Evolutionary conservation across 2,113 vertebrate genomes (phyloP).

Genomic region (Tyto alba): DNA sequence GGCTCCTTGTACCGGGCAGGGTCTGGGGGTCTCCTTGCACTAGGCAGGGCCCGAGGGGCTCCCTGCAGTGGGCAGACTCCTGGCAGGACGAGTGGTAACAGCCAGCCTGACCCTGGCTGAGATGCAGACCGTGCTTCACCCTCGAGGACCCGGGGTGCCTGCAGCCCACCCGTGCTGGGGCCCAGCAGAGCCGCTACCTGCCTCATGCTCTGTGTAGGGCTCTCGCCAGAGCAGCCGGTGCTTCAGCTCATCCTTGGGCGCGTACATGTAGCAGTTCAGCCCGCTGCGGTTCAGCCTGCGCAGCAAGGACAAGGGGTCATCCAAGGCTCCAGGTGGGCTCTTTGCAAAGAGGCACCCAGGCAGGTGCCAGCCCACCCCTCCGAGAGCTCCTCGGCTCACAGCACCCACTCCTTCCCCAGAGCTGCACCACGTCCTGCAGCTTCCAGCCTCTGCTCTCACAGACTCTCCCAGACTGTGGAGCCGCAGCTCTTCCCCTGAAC

Average conservation of each 20-base stretch:
- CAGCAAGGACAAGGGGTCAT: not conserved
- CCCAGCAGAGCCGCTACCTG: slow-evolving; percentile 69
- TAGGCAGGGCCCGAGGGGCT: not conserved
- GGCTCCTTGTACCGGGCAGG: not conserved
- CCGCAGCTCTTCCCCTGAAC: not conserved
- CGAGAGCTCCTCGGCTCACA: not conserved
- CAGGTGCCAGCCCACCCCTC: not conserved
- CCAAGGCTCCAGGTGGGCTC: rapidly evolving
- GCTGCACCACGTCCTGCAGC: rapidly evolving
- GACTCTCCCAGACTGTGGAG: too few species aligned
- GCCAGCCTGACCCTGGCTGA: not conserved
- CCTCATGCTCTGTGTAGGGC: slow-evolving; percentile 83
- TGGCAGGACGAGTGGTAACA: not conserved
- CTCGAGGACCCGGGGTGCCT: rapidly evolving
- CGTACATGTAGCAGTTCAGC: slow-evolving; percentile 85
- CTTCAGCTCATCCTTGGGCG: slow-evolving; percentile 86
- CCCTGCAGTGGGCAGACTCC: not conserved
- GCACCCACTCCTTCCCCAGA: not conserved
- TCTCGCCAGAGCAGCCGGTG: slow-evolving; percentile 86
- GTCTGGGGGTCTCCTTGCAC: not conserved
- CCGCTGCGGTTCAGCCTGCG: slow-evolving; percentile 58
- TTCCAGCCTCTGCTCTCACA: not conserved
- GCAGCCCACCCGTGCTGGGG: not conserved
- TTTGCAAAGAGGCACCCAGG: not conserved
- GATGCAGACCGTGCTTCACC: not conserved